Base-by-base conservation (phyloP, 1,140 invertebrate species). In the Uloborus diversus region DNA sequence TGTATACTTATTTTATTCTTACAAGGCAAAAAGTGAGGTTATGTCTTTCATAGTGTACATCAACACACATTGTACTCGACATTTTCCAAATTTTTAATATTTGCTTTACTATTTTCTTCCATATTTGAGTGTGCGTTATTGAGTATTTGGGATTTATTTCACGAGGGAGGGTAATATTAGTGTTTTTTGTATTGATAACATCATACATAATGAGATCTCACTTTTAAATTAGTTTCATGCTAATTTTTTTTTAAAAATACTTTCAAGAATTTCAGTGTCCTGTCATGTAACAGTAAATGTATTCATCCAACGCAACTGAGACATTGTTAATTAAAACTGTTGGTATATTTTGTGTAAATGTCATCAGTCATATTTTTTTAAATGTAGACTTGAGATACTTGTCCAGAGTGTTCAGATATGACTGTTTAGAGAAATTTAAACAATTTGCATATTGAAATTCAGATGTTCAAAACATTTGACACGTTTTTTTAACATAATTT, bases 331-430 rank as follows among this genome's bases (percentile, higher is more conserved):
- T 25, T 30, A 30, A 69, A 69, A 56, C 35, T 56, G 32, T 51
- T 53, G 47, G 28, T 56, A 69, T 69, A 69, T 69, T 69, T 69
- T 69, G 28, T 69, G 57, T 59, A 56, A 9, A 53, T 59, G 57
- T 59, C 49, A 32, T 69, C 27, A 56, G n/a, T 69, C 13, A 69
- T 69, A 69, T 69, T 69, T 69, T 69, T 69, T 69, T 69, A 69
- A 69, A 28, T 32, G 32, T 56, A 69, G 66, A 69, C 35, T 69
- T 69, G 66, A 69, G 66, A 69, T 69, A 69, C 66, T 69, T 69
- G 51, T 56, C 66, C 66, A 69, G 66, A 69, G 66, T 69, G 66
- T 69, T 69, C 66, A 69, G 35, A 69, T 69, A 56, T 37, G 66
- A 56, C 49, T 69, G 66, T n/a, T 69, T 69, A 32, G 47, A 20